phyloP scores from a whole-genome alignment of 2,888 invertebrate genomes.

The Lithosia quadra region DNA sequence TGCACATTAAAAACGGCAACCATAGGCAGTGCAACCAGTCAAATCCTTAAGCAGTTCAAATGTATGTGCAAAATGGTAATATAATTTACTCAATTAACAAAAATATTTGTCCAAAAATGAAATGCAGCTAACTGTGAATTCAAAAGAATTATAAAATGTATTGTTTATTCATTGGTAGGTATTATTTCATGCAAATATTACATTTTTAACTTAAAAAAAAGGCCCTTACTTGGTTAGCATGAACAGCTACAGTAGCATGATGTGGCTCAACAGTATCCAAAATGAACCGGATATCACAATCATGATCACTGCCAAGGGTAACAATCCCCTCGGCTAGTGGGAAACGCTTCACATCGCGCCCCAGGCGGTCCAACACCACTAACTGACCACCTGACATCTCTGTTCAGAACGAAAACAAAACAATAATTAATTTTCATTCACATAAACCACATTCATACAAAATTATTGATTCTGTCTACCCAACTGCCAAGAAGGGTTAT shows the following conservation, averaged over 20 bases:
- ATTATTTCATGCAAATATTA: background rate
- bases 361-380: conserved; percentile 75
- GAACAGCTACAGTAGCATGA: conserved; percentile 78
- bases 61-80: no score
- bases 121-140: no score
- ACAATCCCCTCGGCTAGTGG: conserved; percentile 69
- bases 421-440: background rate
- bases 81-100: no score
- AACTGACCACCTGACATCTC: conserved; percentile 76
- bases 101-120: no score
- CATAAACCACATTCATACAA: background rate
- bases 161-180: background rate
- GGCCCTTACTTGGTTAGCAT: conserved; percentile 67
- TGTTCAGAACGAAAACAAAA: conserved; percentile 14
- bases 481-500: no score
- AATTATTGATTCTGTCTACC: background rate
- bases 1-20: no score
- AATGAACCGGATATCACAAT: conserved; percentile 76
- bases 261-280: conserved; percentile 69
- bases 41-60: no score
- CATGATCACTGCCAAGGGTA: conserved; percentile 72
- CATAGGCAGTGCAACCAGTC: no score
- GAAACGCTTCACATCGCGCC: conserved; percentile 72
- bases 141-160: no score
- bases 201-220: background rate